phyloP scores from a whole-genome alignment of 1,140 invertebrate genomes.

The Drosophila ambigua region DNA sequence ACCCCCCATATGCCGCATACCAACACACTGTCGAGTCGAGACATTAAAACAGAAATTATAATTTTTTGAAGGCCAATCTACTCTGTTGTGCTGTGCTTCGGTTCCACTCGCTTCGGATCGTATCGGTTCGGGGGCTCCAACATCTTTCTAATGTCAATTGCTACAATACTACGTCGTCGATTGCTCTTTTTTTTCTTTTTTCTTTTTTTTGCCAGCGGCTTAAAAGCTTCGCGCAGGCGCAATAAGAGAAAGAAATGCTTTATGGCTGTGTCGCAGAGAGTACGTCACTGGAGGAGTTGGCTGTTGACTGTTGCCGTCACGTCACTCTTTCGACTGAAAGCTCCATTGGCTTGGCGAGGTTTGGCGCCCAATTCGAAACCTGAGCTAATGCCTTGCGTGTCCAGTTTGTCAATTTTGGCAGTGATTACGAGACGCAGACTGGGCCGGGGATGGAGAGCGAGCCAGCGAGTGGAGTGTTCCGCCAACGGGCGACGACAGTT shows the following conservation, averaged over 20 bases:
- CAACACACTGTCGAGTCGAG: slow-evolving; percentile 24
- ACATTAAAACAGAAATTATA: slow-evolving; percentile 78
- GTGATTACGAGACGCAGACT: slow-evolving; percentile 38
- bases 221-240: neutral
- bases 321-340: slow-evolving; percentile 28
- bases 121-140: slow-evolving; percentile 18
- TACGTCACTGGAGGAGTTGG: slow-evolving; percentile 26
- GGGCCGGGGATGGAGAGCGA: slow-evolving; percentile 2
- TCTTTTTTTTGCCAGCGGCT: neutral
- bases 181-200: slow-evolving; percentile 10
- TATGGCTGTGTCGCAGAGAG: neutral
- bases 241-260: slow-evolving; percentile 6
- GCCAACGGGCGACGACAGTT: slow-evolving; percentile 16
- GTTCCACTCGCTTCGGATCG: slow-evolving; percentile 16
- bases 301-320: slow-evolving; percentile 10
- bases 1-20: neutral
- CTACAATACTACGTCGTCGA: slow-evolving; percentile 56
- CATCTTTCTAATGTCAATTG: slow-evolving; percentile 67
- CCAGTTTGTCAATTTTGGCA: slow-evolving; percentile 56
- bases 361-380: slow-evolving; percentile 57
- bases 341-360: neutral
- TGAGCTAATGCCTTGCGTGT: slow-evolving; percentile 47
- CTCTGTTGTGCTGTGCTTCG: slow-evolving; percentile 24
- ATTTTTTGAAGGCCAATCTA: slow-evolving; percentile 75
- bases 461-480: too few relatives aligned